Conservation (phyloP, 2,113 vertebrate genomes). For the Stomatorhinus ivindoensis region DNA sequence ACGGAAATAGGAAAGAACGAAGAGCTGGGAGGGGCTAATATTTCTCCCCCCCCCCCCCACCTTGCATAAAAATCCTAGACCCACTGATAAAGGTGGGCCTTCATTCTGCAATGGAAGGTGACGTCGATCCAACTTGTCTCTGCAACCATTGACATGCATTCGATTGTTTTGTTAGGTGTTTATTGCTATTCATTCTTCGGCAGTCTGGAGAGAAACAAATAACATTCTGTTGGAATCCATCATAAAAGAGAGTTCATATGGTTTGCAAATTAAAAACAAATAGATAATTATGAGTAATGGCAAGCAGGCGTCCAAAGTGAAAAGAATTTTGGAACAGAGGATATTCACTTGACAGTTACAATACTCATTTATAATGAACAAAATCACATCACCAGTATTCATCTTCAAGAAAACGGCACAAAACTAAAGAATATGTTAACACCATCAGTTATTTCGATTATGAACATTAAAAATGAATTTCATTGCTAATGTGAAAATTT, state of each 20-base stretch:
- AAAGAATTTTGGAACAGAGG: neutral
- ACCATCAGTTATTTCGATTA: neutral
- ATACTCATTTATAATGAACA: neutral
- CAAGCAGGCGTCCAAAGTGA: neutral
- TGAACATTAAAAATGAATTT: neutral
- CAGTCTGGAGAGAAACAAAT: neutral
- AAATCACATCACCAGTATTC: neutral
- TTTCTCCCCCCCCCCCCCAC: neutral
- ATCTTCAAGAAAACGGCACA: neutral
- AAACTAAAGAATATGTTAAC: neutral
- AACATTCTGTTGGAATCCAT: neutral
- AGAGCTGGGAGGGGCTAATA: neutral
- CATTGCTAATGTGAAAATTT: neutral
- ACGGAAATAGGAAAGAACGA: neutral
- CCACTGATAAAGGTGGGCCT: neutral
- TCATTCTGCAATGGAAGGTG: neutral
- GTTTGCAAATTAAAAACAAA: constrained; percentile 1
- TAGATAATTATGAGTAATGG: neutral
- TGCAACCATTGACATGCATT: neutral
- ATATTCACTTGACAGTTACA: neutral
- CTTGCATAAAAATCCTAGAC: neutral
- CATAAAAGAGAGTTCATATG: neutral
- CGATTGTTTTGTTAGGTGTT: neutral
- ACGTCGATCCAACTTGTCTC: neutral
- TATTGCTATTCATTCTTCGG: neutral